Evolutionary conservation across 2,888 invertebrate genomes (phyloP), one percentile per base, ranked within the genome.

Genomic region (Trachelus iudaicus): DNA sequence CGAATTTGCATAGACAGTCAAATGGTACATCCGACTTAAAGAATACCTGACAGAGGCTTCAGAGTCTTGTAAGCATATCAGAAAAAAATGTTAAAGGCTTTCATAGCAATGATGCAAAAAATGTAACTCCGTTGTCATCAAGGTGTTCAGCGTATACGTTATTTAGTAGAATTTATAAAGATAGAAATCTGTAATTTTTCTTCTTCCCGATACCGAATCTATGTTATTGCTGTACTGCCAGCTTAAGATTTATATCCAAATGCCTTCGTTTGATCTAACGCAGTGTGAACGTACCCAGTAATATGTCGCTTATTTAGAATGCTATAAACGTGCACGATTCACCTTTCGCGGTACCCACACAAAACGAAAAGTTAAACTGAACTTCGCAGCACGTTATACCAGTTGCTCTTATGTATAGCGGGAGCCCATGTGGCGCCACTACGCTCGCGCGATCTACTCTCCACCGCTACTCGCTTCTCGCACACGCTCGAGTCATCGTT

Each of bases 401-500:
- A 76, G 79, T 75, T 77, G 76, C 78, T 74, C 75, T 81, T 80
- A 34, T 9, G 71, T 71, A 34, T 71, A 13, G 71, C 71, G 33
- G 35, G 71, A 33, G 33, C 33, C 31, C 71, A 34, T 71, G 71
- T 71, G 71, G 71, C 71, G 71, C 71, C 71, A 71, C 31, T 71
- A 34, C 71, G 6, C 71, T 31, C 31, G 71, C 71, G 71, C 71
- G 71, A 71, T 31, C 56, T 56, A 56, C 56, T 56, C 23, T 56
- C 56, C 23, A 23, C 56, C 56, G 9, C 56, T 56, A 56, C 23
- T 71, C 71, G 71, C 33, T 71, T 71, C 71, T 31, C 71, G 71
- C 68, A 33, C 40, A 75, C 78, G 78, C 78, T 77, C 78, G 78
- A 78, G 78, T 78, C 78, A 78, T 75, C 73, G 75, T 77, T 76